These are phyloP conservation scores for Styela plicata DNA, from an alignment of 23 tunicate genomes.

Conservation along the genomic window DNA sequence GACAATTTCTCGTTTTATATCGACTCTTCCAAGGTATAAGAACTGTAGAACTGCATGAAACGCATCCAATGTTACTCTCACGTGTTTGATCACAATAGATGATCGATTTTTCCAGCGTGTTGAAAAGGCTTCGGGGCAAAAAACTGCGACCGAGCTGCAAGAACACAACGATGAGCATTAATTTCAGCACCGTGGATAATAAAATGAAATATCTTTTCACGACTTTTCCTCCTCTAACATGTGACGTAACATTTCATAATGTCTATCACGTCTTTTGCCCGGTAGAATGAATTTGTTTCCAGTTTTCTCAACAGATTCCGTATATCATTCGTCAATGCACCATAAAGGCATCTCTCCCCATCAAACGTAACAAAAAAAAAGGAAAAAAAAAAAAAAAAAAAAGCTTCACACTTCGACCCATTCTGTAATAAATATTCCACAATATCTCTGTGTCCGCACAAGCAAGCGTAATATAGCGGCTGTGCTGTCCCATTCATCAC, in stretches of 20 bases:
- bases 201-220: slow-evolving; percentile 29
- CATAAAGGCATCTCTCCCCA: slow-evolving; percentile 74
- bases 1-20: slow-evolving; percentile 24
- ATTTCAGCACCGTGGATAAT: slow-evolving; percentile 21
- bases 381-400: too few species aligned
- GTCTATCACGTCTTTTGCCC: slow-evolving; percentile 33
- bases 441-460: slow-evolving; percentile 46
- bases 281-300: slow-evolving; percentile 52
- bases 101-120: slow-evolving; percentile 33
- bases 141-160: slow-evolving; percentile 42
- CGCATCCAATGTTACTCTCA: slow-evolving; percentile 12
- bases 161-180: slow-evolving; percentile 32
- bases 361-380: slow-evolving; percentile 69
- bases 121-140: slow-evolving; percentile 22
- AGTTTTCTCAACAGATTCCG: slow-evolving; percentile 33
- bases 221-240: slow-evolving; percentile 3
- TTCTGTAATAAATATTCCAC: slow-evolving; percentile 53
- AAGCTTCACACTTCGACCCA: slow-evolving; percentile 52
- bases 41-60: slow-evolving; percentile 27
- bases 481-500: slow-evolving; percentile 34
- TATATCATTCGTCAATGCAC: slow-evolving; percentile 69
- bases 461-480: slow-evolving; percentile 49
- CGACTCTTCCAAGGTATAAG: slow-evolving; percentile 40
- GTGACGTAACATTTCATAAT: slow-evolving; percentile 37
- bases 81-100: background rate